Evolutionary conservation across 1,140 invertebrate genomes (phyloP).

Genomic region (Drosophila pectinifera): DNA sequence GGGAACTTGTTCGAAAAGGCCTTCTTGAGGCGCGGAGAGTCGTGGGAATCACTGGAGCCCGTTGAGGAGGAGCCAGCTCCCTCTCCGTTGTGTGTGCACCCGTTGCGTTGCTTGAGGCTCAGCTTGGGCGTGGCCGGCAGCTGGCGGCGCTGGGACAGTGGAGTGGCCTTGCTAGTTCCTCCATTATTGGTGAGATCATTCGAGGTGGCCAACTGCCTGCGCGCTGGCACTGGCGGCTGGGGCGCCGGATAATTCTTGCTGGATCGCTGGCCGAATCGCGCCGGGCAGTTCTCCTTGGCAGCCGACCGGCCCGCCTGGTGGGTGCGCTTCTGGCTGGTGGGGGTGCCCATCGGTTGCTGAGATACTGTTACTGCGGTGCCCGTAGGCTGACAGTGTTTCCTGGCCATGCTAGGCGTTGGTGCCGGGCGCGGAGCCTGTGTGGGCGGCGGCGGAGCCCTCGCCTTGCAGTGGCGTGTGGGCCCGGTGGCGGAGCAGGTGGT

Average conservation of each 20-base stretch:
- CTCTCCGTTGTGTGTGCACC: slow-evolving; percentile 15
- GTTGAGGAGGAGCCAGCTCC: slow-evolving; percentile 52
- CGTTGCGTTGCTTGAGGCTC: slow-evolving; percentile 49
- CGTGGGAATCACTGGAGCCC: slow-evolving; percentile 76
- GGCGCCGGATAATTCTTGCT: slow-evolving; percentile 79
- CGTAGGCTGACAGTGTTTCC: slow-evolving; percentile 57
- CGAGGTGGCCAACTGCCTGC: slow-evolving; percentile 53
- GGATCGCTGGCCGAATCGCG: slow-evolving; percentile 58
- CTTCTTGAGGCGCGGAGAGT: slow-evolving; percentile 78
- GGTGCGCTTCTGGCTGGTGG: slow-evolving; percentile 74
- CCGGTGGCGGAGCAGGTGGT: slow-evolving; percentile 48
- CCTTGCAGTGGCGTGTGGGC: slow-evolving; percentile 53
- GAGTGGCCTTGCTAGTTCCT: slow-evolving; percentile 51
- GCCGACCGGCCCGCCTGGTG: slow-evolving; percentile 62
- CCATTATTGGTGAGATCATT: slow-evolving; percentile 68
- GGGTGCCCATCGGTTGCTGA: slow-evolving; percentile 35
- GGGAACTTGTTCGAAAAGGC: slow-evolving; percentile 83
- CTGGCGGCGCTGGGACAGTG: slow-evolving; percentile 58
- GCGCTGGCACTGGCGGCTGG: slow-evolving; percentile 60
- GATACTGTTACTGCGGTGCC: slow-evolving; percentile 12
- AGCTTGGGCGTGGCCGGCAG: slow-evolving; percentile 67
- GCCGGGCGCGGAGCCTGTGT: slow-evolving; percentile 31
- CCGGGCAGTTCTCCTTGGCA: slow-evolving; percentile 78
- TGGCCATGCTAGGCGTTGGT: slow-evolving; percentile 40
- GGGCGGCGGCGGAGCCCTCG: slow-evolving; percentile 59